Conservation (phyloP, 2,888 invertebrate genomes). For the Tipula helvola region DNA sequence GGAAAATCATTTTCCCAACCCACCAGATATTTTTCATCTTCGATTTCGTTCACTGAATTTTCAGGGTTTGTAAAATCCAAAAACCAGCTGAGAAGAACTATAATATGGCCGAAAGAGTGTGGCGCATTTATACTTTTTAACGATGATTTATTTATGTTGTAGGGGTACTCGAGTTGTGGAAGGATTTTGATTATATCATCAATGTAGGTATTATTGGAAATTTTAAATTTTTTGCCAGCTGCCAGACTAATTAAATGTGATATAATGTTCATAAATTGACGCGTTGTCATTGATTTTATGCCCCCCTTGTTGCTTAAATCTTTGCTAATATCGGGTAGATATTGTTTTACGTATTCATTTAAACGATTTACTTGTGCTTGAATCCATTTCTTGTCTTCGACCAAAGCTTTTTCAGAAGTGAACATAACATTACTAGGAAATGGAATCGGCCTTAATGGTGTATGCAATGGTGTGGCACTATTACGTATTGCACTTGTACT, state of each 20-base stretch:
- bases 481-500: constrained; percentile 16
- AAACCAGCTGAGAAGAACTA: constrained; percentile 28
- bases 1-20: constrained; percentile 18
- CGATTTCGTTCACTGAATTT: constrained; percentile 15
- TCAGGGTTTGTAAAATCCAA: constrained; percentile 24
- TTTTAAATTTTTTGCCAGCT: constrained; percentile 25
- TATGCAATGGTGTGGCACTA: constrained; percentile 19
- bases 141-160: constrained; percentile 31
- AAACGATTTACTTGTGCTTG: constrained; percentile 25
- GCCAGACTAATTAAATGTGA: constrained; percentile 27
- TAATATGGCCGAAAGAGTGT: constrained; percentile 30
- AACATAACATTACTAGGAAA: constrained; percentile 15
- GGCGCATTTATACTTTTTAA: constrained; percentile 32
- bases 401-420: constrained; percentile 24
- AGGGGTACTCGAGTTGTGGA: constrained; percentile 29
- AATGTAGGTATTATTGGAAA: constrained; percentile 25
- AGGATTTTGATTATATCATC: constrained; percentile 28
- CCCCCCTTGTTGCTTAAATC: constrained; percentile 24
- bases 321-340: constrained; percentile 19
- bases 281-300: constrained; percentile 30
- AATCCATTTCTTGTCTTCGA: constrained; percentile 31
- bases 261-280: constrained; percentile 29
- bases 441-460: constrained; percentile 17
- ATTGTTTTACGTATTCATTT: constrained; percentile 23
- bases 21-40: constrained; percentile 6